phyloP scores from a whole-genome alignment of 2,797 vertebrate genomes.

The Falco peregrinus region DNA sequence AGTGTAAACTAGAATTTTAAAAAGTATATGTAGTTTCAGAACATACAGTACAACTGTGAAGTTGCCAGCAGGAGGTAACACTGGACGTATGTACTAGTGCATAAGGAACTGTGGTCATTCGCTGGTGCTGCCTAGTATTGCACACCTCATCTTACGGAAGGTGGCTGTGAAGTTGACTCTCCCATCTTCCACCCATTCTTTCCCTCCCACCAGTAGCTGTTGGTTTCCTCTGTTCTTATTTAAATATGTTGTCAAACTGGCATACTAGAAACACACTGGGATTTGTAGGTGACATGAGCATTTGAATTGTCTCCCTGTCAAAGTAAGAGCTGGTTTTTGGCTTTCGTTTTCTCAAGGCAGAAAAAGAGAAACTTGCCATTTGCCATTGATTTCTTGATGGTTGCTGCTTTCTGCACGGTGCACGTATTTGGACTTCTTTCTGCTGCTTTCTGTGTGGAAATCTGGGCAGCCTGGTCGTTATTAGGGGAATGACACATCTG shows the following conservation, averaged over 20 bases:
- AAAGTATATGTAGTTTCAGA: background rate
- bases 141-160: background rate
- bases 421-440: background rate
- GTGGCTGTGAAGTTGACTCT: background rate
- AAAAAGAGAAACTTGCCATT: background rate
- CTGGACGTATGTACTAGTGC: rapidly evolving
- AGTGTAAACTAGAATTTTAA: background rate
- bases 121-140: background rate
- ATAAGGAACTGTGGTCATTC: background rate
- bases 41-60: background rate
- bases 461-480: background rate
- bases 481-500: background rate
- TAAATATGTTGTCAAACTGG: background rate
- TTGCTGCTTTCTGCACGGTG: background rate
- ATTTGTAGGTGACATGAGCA: background rate
- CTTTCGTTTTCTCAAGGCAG: background rate
- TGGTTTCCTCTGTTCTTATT: background rate
- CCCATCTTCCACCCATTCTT: background rate
- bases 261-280: background rate
- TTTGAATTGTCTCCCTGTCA: background rate
- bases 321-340: background rate
- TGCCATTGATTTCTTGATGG: background rate
- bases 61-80: background rate
- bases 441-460: background rate
- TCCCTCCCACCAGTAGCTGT: background rate